Base-by-base conservation (phyloP, 2,888 invertebrate species). In the Cryptus armator region DNA sequence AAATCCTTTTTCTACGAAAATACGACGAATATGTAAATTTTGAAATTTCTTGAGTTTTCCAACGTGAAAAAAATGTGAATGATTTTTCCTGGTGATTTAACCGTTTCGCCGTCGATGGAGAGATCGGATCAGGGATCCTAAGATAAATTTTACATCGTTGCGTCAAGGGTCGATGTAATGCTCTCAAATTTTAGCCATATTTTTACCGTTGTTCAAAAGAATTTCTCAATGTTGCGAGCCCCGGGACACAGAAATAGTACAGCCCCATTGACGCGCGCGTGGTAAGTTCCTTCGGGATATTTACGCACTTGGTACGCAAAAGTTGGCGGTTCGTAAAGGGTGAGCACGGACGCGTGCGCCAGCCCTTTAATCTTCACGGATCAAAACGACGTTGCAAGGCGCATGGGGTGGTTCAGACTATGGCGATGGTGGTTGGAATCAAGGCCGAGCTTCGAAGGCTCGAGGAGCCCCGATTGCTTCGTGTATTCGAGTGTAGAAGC, bases 291-390 rank as follows among this genome's bases (percentile, higher is more conserved):
- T 89, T 76, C 81, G 82, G 87, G 88, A 90, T 89, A 89, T 91
- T 91, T 90, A 88, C 89, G 86, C 88, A 87, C 87, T 90, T 89
- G 90, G 37, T 87, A 81, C 84, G 83, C 83, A 81, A 87, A 85
- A 86, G 86, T 85, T 87, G 86, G 85, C 84, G 85, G 56, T 81
- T 64, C 76, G 86, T 81, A 78, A 84, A 83, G 86, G 83, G 85
- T 74, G 82, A 81, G 83, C 59, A 83, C 78, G 72, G 86, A 85
- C 85, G 83, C 84, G 79, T 81, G 88, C 86, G 87, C 88, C 86
- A 89, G 89, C 90, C 92, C 93, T 93, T 93, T 93, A 93, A 93
- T 93, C 93, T 93, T 92, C 90, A 89, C 89, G 92, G 93, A 93
- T 93, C 92, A 92, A 93, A 93, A 92, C 91, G 91, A 86, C 86